phyloP scores from a whole-genome alignment of 2,113 vertebrate species.

The Speoplatyrhinus poulsoni region DNA sequence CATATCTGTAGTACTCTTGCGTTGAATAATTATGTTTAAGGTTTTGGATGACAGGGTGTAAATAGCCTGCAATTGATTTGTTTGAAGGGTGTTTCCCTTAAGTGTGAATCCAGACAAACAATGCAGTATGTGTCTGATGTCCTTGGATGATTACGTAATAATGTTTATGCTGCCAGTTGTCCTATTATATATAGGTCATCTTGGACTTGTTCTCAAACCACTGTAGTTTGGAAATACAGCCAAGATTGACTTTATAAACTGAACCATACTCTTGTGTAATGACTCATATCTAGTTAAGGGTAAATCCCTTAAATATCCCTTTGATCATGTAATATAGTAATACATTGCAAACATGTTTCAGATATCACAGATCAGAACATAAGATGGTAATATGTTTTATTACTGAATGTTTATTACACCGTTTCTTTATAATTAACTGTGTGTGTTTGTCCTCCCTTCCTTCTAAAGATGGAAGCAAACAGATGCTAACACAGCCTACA shows the following conservation, averaged over 20 bases:
- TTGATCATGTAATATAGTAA: not conserved
- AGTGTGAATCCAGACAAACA: not conserved
- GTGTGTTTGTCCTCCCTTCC: not conserved
- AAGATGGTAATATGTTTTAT: too few relatives aligned
- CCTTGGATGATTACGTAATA: not conserved
- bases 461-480: not conserved
- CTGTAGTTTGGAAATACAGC: conserved; percentile 9
- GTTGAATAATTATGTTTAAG: conserved; percentile 10
- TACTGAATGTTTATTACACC: not conserved
- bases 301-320: not conserved
- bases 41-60: not conserved
- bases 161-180: not conserved
- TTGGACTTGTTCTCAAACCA: not conserved
- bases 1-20: conserved; percentile 52
- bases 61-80: conserved; percentile 5
- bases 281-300: not conserved
- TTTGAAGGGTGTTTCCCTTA: conserved; percentile 13
- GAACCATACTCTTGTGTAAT: conserved; percentile 1
- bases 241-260: conserved; percentile 12
- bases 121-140: not conserved
- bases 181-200: conserved; percentile 8
- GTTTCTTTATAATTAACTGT: not conserved
- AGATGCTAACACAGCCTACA: not conserved
- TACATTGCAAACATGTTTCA: not conserved
- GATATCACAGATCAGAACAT: not conserved